These are phyloP conservation scores for Helicoverpa armigera DNA, from an alignment of 1,140 invertebrate species.

Conservation along the genomic window DNA sequence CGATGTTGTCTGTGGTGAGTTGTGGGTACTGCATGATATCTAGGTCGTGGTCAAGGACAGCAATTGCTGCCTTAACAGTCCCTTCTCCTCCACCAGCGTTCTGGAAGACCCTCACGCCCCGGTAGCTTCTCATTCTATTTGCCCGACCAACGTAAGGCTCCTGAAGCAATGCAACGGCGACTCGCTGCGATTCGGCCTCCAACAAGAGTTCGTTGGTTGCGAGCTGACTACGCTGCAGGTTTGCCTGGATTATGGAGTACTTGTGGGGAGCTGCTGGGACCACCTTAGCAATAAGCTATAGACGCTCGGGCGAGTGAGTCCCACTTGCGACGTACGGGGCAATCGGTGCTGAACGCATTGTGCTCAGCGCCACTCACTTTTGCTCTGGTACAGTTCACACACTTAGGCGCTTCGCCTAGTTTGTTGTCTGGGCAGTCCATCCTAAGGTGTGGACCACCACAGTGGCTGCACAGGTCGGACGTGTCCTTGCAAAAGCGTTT, in stretches of 20 bases:
- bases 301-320: conserved; percentile 25
- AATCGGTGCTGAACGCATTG: conserved; percentile 37
- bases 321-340: conserved; percentile 42
- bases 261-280: not conserved
- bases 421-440: not conserved
- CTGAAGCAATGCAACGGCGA: not conserved
- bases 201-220: conserved; percentile 49
- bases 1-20: conserved; percentile 51
- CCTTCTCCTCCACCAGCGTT: not conserved
- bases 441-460: not conserved
- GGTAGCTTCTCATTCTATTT: not conserved
- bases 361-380: not conserved
- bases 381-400: conserved; percentile 35
- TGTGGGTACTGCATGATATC: conserved; percentile 22
- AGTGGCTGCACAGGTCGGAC: conserved; percentile 34
- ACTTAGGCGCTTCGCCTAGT: not conserved
- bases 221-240: conserved; percentile 47
- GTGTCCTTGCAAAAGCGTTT: conserved; percentile 34
- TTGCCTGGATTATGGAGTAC: conserved; percentile 37
- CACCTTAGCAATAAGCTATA: conserved; percentile 28
- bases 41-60: conserved; percentile 39
- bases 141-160: conserved; percentile 30
- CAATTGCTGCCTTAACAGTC: conserved; percentile 46
- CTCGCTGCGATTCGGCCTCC: not conserved
- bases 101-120: conserved; percentile 44